Base-by-base conservation (phyloP, 2,797 vertebrate species). In the Enteromius anoplus region DNA sequence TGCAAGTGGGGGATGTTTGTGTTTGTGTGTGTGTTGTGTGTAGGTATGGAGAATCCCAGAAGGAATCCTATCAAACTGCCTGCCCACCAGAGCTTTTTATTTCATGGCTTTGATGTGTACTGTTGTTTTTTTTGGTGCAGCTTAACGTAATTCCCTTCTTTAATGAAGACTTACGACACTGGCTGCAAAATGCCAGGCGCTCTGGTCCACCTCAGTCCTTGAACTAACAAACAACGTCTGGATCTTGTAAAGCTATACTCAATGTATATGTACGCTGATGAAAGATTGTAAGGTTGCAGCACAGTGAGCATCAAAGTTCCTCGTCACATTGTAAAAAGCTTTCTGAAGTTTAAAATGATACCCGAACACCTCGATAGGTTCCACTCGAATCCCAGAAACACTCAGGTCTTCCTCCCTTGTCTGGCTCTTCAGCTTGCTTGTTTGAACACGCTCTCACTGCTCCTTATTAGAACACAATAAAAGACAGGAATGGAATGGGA, bases 391-490 rank as follows among this genome's bases (percentile, higher is more conserved):
- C 42, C 37, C 62, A 66, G 71, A 82, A 83, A 45, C 75, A 14
- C 65, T 65, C 68, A 64, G 71, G 69, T 76, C 53, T 70, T 45
- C 76, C 53, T 42, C 70, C 66, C 21, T 32, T 49, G 70, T 82
- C 78, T 84, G 42, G 55, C 72, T 79, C 64, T 81, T 53, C 32
- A 78, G 83, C 1, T 60, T 71, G 88, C 89, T 29, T 88, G 91
- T 85, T 85, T 81, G 83, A 86, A 81, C 90, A 85, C 29, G 86
- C 82, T 86, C 83, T 66, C 80, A 55, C 78, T 77, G 37, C 26
- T 65, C 78, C 85, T 83, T 88, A 89, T 90, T 89, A 86, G 86
- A 87, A 84, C 62, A 88, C 85, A 91, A 89, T 86, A 88, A 85
- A 86, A 73, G 82, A 81, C 89, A 89, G 84, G 75, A 85, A 77